These are phyloP conservation scores for Mesaphorura yosii DNA, from an alignment of 1,140 invertebrate genomes.

Conservation along the genomic window DNA sequence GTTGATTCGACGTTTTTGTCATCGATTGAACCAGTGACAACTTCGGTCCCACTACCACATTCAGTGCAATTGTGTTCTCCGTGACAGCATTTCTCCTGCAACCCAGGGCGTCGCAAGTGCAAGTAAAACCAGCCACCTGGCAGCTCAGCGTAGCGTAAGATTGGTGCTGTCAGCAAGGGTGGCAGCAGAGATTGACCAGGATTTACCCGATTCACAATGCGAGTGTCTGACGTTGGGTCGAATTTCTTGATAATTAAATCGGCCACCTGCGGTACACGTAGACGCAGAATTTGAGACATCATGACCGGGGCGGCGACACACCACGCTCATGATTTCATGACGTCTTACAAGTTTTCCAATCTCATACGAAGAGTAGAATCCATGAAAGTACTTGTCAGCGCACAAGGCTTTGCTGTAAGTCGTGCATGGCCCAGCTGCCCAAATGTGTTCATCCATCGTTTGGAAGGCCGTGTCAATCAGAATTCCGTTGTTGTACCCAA, in stretches of 20 bases:
- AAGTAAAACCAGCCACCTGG: slow-evolving; percentile 38
- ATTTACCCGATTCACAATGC: neutral
- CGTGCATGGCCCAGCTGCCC: slow-evolving; percentile 54
- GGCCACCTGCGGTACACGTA: neutral
- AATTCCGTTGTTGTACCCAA: slow-evolving; percentile 57
- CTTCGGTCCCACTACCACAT: slow-evolving; percentile 34
- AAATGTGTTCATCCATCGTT: slow-evolving; percentile 57
- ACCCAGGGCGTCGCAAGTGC: slow-evolving; percentile 34
- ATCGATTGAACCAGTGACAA: slow-evolving; percentile 37
- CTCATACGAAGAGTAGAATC: slow-evolving; percentile 44
- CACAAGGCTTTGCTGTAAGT: slow-evolving; percentile 46
- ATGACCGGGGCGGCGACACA: too few relatives aligned
- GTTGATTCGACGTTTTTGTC: slow-evolving; percentile 34
- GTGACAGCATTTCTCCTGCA: slow-evolving; percentile 8
- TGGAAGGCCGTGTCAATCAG: slow-evolving; percentile 53
- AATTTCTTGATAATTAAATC: neutral
- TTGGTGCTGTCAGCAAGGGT: slow-evolving; percentile 26
- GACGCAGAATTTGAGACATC: neutral
- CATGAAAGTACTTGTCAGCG: slow-evolving; percentile 39
- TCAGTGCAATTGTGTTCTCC: slow-evolving; percentile 14
- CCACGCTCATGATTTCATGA: neutral
- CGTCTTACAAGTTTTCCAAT: slow-evolving; percentile 42
- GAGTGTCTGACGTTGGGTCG: slow-evolving; percentile 2
- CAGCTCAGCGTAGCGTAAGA: slow-evolving; percentile 32
- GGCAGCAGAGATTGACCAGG: slow-evolving; percentile 8